phyloP scores from a whole-genome alignment of 2,113 vertebrate genomes.

The Gadus chalcogrammus region DNA sequence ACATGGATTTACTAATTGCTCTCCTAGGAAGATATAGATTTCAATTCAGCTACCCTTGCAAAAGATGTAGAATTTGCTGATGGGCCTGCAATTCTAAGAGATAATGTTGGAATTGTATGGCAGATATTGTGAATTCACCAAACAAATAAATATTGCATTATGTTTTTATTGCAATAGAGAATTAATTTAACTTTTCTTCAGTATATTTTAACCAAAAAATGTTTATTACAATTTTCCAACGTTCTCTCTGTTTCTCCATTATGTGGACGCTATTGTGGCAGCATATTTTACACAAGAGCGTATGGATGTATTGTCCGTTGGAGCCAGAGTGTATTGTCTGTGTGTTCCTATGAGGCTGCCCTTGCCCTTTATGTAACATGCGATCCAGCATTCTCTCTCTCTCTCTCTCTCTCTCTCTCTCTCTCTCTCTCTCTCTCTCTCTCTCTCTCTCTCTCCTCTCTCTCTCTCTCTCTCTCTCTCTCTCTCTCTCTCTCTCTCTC shows the following conservation, averaged over 20 bases:
- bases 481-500: not conserved
- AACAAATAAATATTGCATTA: too few relatives aligned
- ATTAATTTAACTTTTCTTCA: not conserved
- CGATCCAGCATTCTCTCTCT: constrained; percentile 64
- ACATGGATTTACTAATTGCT: constrained; percentile 33
- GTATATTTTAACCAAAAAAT: not conserved
- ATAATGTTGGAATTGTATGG: too few relatives aligned
- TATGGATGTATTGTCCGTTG: constrained; percentile 60
- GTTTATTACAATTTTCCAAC: not conserved
- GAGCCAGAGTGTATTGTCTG: constrained; percentile 46
- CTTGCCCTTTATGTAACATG: constrained; percentile 39
- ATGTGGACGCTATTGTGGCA: constrained; percentile 63
- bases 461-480: not conserved
- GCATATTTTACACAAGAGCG: constrained; percentile 52
- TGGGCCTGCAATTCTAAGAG: too few relatives aligned
- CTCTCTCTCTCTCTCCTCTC: not conserved
- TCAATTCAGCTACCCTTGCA: constrained; percentile 20
- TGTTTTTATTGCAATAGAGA: not conserved
- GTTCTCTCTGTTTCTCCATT: constrained; percentile 66
- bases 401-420: not conserved
- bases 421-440: not conserved
- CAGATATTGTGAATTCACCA: too few relatives aligned
- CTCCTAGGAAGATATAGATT: constrained; percentile 51
- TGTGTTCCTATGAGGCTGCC: constrained; percentile 15
- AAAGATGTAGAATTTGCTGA: too few relatives aligned